These are phyloP conservation scores for Orchestes rusci DNA, from an alignment of 2,888 invertebrate genomes.

Conservation along the genomic window DNA sequence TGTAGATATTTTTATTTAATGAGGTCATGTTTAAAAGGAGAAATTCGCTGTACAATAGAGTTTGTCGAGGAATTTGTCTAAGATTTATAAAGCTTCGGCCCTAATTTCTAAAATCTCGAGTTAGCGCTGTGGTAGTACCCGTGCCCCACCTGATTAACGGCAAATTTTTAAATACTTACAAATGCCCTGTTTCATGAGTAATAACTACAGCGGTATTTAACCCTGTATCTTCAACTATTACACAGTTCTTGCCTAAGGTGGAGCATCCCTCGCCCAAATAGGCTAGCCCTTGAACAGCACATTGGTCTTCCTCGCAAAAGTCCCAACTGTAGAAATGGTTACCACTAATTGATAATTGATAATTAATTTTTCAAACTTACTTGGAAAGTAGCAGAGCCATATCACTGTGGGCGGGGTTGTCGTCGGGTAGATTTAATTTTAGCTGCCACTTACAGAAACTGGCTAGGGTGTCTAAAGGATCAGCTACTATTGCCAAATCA, in stretches of 20 bases:
- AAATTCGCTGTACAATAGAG: no score
- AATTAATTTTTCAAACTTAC: conserved; percentile 38
- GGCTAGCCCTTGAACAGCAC: conserved; percentile 57
- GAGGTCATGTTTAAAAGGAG: no score
- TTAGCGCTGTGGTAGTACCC: no score
- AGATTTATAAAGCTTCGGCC: no score
- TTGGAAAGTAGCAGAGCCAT: conserved; percentile 53
- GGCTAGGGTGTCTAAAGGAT: conserved; percentile 51
- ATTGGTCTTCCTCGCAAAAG: conserved; percentile 48
- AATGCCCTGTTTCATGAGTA: conserved; percentile 63
- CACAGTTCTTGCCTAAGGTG: conserved; percentile 54
- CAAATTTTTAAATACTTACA: no score
- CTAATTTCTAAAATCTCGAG: no score
- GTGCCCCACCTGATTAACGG: no score
- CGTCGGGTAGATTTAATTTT: conserved; percentile 49
- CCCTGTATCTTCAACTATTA: conserved; percentile 61
- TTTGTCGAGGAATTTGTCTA: no score
- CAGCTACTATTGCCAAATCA: conserved; percentile 44
- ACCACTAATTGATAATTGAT: not conserved
- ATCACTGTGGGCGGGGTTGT: conserved; percentile 55
- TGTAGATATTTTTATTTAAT: no score
- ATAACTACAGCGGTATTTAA: conserved; percentile 56
- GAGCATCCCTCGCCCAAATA: conserved; percentile 59
- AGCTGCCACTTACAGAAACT: conserved; percentile 61
- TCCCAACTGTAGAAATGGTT: conserved; percentile 42